These are phyloP conservation scores for Bombus ignitus DNA, from an alignment of 1,140 invertebrate species.

Conservation along the genomic window DNA sequence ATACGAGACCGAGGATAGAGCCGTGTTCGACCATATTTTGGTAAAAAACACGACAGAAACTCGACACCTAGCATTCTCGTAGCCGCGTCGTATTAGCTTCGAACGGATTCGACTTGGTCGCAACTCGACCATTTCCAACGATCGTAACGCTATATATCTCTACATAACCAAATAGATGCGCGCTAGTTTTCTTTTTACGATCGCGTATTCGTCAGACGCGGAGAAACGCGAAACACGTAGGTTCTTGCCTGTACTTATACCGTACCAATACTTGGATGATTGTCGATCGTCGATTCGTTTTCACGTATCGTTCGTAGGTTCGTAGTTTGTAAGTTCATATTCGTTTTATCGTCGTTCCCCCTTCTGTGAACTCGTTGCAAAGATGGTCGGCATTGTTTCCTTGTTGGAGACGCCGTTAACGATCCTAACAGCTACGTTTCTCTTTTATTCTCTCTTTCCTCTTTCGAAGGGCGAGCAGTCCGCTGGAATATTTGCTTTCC, in stretches of 20 bases:
- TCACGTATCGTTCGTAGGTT: neutral
- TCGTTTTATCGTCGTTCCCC: neutral
- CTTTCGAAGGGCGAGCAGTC: neutral
- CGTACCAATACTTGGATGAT: rapidly evolving
- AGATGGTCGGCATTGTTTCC: constrained; percentile 57
- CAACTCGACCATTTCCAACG: neutral
- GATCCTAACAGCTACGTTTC: constrained; percentile 37
- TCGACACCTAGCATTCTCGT: constrained; percentile 2
- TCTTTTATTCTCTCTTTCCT: neutral
- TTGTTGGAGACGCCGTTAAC: constrained; percentile 52
- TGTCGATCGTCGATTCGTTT: neutral
- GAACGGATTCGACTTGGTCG: neutral
- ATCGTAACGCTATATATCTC: neutral
- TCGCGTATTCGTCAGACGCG: too few species aligned
- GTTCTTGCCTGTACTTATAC: too few species aligned
- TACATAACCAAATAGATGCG: too few species aligned
- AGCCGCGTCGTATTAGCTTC: neutral
- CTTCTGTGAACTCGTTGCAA: neutral
- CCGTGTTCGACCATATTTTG: neutral
- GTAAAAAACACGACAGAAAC: constrained; percentile 34
- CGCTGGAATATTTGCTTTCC: constrained; percentile 45
- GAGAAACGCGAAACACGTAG: neutral
- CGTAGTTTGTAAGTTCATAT: neutral
- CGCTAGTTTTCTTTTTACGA: neutral
- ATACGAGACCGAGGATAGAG: constrained; percentile 10